Base-by-base conservation (phyloP, 2,888 invertebrate species). In the Pristionchus entomophagus region DNA sequence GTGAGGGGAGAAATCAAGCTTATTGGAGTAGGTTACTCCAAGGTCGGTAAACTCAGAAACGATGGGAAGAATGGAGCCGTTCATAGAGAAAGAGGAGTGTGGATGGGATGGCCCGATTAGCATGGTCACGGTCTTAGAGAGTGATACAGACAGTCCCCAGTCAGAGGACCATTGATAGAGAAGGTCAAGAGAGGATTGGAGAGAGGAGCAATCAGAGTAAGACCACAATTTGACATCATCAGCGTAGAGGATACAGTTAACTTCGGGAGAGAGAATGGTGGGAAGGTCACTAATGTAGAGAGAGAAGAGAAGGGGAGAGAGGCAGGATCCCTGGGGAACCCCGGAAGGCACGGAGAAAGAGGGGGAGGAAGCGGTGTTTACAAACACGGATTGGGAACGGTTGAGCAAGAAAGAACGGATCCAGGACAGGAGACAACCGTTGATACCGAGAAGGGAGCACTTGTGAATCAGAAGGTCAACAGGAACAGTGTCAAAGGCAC, bases 211-310 rank as follows among this genome's bases (percentile, higher is more conserved):
- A 22, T 38, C 38, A 77, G 10, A 12, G 32, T 41, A 41, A 17
- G 77, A 12, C 22, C n/a, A 77, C 26, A 77, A n/a, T 45, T 77
- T 77, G 38, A 77, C 29, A 45, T 77, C 78, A 19, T 49, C 78
- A 17, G 78, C 78, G 32, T 78, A 78, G 26, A 78, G 26, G 35
- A 49, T 49, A 49, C 78, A 78, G 17, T 78, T n/a, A 26, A 51
- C 51, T 29, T 29, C 17, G 26, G 78, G 78, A 78, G 78, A 12
- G n/a, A 77, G 77, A 4, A 45, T 3, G n/a, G 38, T 12, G n/a
- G 77, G 77, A 2, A 77, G 77, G n/a, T 45, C 78, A 51, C 49
- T 49, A 29, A 56, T 81, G n/a, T 81, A 81, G 32, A 81, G 22
- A 3, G 51, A 51, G 51, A 80, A 80, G 10, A 51, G 78, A 12